A percentile compares a stretch with the other conserved stretches of the same genome.
These are phyloP conservation scores for Lepus oiostolus DNA, from an alignment of 2,797 vertebrate genomes.

Conservation along the genomic window DNA sequence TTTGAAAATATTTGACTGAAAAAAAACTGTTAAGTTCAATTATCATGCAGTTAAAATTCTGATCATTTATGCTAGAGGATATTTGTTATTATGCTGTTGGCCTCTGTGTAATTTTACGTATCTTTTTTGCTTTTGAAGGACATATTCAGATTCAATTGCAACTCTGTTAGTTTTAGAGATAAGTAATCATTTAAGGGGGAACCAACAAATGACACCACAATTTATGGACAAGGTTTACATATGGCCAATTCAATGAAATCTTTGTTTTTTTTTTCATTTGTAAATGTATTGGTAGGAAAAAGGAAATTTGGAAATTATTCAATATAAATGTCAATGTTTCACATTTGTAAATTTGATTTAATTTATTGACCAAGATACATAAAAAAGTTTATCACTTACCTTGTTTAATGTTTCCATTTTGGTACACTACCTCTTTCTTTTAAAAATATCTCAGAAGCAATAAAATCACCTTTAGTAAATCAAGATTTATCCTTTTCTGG, in stretches of 20 bases:
- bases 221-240: not conserved
- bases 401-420: constrained; percentile 10
- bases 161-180: constrained; percentile 35
- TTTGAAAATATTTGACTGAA: constrained; percentile 46
- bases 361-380: constrained; percentile 45
- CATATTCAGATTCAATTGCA: not conserved
- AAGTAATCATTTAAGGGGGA: not conserved
- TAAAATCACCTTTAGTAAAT: constrained; percentile 49
- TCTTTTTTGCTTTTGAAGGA: not conserved
- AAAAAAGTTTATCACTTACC: constrained; percentile 52
- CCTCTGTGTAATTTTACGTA: not conserved
- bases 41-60: not conserved
- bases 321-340: not conserved
- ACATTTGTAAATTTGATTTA: constrained; percentile 27
- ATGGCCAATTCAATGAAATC: constrained; percentile 35
- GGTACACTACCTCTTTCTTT: constrained; percentile 46
- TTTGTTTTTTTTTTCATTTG: not conserved
- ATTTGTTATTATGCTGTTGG: not conserved
- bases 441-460: constrained; percentile 65
- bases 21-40: constrained; percentile 41
- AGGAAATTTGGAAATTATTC: not conserved
- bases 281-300: constrained; percentile 34
- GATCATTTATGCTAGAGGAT: not conserved
- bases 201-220: not conserved
- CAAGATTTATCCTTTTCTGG: constrained; percentile 59